Evolutionary conservation across 2,113 vertebrate genomes (phyloP).

Genomic region (Phylloscopus trochiloides): DNA sequence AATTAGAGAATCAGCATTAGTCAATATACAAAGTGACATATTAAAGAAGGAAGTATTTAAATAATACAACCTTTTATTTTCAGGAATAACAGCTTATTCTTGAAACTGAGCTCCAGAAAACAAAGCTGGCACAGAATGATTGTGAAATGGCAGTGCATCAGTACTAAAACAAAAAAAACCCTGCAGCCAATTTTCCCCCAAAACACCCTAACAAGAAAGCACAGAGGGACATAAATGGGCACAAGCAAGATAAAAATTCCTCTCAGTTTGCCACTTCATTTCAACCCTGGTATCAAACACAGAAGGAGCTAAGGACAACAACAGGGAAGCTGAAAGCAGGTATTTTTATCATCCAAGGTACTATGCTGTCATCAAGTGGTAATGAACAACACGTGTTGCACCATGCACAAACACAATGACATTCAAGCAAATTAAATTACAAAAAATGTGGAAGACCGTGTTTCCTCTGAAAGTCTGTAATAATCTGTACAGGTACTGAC

Average conservation of each 20-base stretch:
- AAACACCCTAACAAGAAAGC: background rate
- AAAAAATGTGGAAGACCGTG: background rate
- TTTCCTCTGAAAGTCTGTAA: background rate
- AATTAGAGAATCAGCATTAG: background rate
- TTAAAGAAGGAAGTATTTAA: background rate
- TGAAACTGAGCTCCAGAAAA: background rate
- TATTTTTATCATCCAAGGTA: background rate
- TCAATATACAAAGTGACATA: background rate
- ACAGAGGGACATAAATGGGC: background rate
- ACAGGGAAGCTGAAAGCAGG: background rate
- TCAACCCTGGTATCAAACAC: background rate
- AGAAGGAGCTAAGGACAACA: background rate
- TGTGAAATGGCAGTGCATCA: background rate
- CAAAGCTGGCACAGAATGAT: background rate
- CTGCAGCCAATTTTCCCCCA: rapidly evolving
- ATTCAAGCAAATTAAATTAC: background rate
- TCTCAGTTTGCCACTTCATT: background rate
- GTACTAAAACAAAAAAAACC: background rate
- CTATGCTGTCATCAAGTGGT: background rate
- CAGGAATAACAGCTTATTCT: background rate
- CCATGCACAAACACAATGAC: background rate
- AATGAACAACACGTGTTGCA: background rate
- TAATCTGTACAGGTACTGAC: background rate
- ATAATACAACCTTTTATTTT: background rate
- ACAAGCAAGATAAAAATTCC: background rate